These are phyloP conservation scores for Cheilosia soror DNA, from an alignment of 2,888 invertebrate genomes.

Conservation along the genomic window DNA sequence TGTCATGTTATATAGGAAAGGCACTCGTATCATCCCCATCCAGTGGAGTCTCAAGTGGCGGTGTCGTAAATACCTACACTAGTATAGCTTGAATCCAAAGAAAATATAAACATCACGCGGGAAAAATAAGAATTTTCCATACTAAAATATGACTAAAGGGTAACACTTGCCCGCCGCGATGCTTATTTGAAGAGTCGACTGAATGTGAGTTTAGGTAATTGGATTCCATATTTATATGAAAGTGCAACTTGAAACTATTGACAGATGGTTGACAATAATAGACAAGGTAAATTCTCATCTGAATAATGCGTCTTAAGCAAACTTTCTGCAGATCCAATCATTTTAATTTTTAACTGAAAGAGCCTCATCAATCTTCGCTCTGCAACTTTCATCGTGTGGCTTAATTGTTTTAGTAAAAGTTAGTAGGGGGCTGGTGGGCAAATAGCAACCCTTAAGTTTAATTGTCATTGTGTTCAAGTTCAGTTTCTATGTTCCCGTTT, in stretches of 20 bases:
- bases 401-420: slow-evolving; percentile 58
- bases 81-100: background rate
- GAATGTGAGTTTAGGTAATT: slow-evolving; percentile 58
- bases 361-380: background rate
- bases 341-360: slow-evolving; percentile 1
- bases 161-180: background rate
- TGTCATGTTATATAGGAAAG: slow-evolving; percentile 23
- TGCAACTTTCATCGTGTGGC: slow-evolving; percentile 29
- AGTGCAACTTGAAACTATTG: slow-evolving; percentile 54
- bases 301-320: slow-evolving; percentile 31
- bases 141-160: background rate
- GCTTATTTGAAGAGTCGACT: slow-evolving; percentile 28
- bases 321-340: slow-evolving; percentile 35
- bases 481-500: slow-evolving; percentile 40
- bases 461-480: slow-evolving; percentile 70
- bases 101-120: slow-evolving; percentile 15
- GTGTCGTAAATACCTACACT: background rate
- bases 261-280: background rate
- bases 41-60: background rate
- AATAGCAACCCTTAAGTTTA: slow-evolving; percentile 61
- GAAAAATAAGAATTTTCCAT: background rate
- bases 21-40: background rate
- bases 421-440: slow-evolving; percentile 47
- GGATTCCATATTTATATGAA: slow-evolving; percentile 29
- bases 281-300: background rate